Evolutionary conservation across 2,113 vertebrate species (phyloP), one percentile per base, ranked within the genome.

Genomic region (Elaphurus davidianus): DNA sequence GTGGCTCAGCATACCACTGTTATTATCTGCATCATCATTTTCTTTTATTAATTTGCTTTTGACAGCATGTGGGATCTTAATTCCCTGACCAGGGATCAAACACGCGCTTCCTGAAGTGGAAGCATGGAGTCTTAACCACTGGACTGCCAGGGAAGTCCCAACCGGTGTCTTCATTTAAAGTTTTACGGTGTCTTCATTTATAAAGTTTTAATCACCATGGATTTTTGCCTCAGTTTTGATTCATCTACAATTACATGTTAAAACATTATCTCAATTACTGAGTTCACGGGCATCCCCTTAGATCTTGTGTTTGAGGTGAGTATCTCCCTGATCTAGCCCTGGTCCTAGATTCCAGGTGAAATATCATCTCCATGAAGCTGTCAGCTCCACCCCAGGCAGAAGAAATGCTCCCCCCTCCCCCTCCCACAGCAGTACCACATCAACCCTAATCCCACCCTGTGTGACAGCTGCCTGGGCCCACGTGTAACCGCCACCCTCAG

Each of bases 141-240:
- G 71, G 21, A 43, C 36, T 74, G 21, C 71, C 71, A 43, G 23
- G 71, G 36, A 43, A 74, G 36, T 74, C 71, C 36, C 36, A 74
- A 27, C 6, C 0, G 1, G 71, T 25, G 36, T 74, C 64, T 71
- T 21, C 64, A 21, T 59, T 91, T 71, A 81, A 91, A 79, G 50
- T 36, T 62, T n/a, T 9, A 30, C 0, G 2, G 21, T 40, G 67
- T 74, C 64, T 36, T 71, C 64, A 36, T 59, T 91, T 60, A 81
- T 60, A 81, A 91, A 85, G 47, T 52, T 74, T 43, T 15, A 30
- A 82, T 43, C 79, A 87, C 55, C 14, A 27, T 40, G 10, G 30
- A 16, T 57, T 59, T 94, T 47, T 88, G 1, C 45, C 40, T 74
- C 87, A 16, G 71, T 82, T 92, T 82, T 90, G 21, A 87, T 54